A percentile compares a stretch with the other conserved stretches of the same genome.
Conservation (phyloP, 2,797 vertebrate species). For the Propithecus deckenii region DNA sequence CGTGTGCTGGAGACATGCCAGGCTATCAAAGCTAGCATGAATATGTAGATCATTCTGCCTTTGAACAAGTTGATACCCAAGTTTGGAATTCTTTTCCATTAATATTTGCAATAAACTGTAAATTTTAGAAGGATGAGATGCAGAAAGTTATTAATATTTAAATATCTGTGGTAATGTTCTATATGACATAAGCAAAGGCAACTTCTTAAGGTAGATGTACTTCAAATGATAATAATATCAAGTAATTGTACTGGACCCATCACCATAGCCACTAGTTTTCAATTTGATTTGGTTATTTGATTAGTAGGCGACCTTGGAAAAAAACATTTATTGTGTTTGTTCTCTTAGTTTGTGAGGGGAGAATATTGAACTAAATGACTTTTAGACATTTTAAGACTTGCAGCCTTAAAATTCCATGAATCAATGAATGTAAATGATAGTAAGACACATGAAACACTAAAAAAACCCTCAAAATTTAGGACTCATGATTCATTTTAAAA, state of each 20-base stretch:
- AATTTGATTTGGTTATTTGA: neutral
- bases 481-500: slow-evolving; percentile 34
- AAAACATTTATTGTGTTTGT: neutral
- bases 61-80: slow-evolving; percentile 61
- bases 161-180: slow-evolving; percentile 48
- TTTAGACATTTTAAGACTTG: neutral
- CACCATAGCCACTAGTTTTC: neutral
- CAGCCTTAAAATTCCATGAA: neutral
- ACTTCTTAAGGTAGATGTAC: slow-evolving; percentile 27
- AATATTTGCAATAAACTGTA: slow-evolving; percentile 76
- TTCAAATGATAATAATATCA: slow-evolving; percentile 25
- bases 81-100: slow-evolving; percentile 65
- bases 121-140: slow-evolving; percentile 66
- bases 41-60: slow-evolving; percentile 83
- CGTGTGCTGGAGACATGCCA: slow-evolving; percentile 66
- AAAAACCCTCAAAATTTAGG: slow-evolving; percentile 44
- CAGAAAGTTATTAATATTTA: slow-evolving; percentile 14
- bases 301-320: neutral
- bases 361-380: neutral
- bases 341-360: neutral
- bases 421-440: neutral
- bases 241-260: neutral
- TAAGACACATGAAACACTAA: slow-evolving; percentile 36
- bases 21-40: slow-evolving; percentile 77
- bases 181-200: slow-evolving; percentile 56